A percentile compares a stretch with the other conserved stretches of the same genome.
Conservation (phyloP, 2,888 invertebrate species). For the Dryobotodes eremita region DNA sequence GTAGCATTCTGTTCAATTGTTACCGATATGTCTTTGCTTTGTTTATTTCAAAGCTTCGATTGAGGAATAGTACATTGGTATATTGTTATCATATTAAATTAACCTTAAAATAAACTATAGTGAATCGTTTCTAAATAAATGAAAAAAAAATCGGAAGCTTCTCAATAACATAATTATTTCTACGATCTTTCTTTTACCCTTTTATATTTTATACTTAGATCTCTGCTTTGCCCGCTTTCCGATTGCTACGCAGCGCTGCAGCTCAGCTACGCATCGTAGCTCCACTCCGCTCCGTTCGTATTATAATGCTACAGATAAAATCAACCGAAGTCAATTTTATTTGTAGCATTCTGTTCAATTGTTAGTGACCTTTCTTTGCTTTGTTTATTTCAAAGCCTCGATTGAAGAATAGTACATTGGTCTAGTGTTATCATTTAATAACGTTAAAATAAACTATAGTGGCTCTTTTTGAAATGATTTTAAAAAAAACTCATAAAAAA, state of each 20-base stretch:
- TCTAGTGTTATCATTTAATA: background rate
- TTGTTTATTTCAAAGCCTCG: background rate
- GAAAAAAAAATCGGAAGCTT: background rate
- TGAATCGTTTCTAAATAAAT: no score
- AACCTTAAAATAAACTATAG: background rate
- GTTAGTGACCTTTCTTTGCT: background rate
- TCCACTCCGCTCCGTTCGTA: conserved; percentile 6
- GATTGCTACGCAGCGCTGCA: background rate
- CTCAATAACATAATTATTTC: background rate
- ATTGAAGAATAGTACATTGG: conserved; percentile 7
- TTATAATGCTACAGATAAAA: background rate
- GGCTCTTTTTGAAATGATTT: no score
- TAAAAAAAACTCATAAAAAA: background rate
- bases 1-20: background rate
- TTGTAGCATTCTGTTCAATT: background rate
- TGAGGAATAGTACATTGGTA: background rate
- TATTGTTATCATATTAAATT: background rate
- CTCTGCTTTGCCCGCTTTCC: background rate
- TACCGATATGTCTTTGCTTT: background rate
- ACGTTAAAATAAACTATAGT: background rate
- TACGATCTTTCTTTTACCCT: background rate
- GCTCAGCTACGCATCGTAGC: background rate
- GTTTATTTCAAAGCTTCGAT: conserved; percentile 12
- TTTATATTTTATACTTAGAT: conserved; percentile 32
- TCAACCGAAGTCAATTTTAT: conserved; percentile 24